Evolutionary conservation across 2,113 vertebrate genomes (phyloP), one percentile per base, ranked within the genome.

Genomic region (Copsychus sechellarum): DNA sequence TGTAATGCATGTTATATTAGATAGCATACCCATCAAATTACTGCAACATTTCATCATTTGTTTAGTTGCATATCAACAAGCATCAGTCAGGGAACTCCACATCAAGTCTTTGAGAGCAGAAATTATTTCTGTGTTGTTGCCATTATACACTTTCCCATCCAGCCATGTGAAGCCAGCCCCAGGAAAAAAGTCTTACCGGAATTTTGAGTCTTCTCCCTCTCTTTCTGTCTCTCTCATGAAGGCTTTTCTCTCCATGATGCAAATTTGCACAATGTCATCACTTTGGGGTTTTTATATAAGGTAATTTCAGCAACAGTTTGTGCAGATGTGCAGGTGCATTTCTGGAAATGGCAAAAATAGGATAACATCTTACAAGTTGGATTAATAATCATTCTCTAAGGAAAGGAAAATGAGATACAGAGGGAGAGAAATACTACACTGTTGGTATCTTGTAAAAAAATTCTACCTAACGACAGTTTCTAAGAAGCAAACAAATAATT

Each of bases 1-100:
- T 29, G 23, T 54, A 2, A 28, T 21, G 62, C 0, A 0, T 40
- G 36, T 36, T 0, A 1, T 28, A 10, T 76, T 53, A 11, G 31
- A 12, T 1, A 2, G 40, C 28, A 4, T 34, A 48, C 29, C 17
- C 1, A 1, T 61, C 28, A 18, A 62, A 64, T 47, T 13, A 13
- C 23, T 54, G 1, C 14, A 58, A 18, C 9, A 20, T 19, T 33
- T 51, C 22, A 26, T 57, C 0, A 2, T 34, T 60, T 71, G 50
- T 87, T 74, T 0, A 3, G n/a, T 45, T 3, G 1, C 8, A 2
- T 34, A 24, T 64, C 34, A 25, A 33, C 31, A 74, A 67, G 11
- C 43, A 71, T 67, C 61, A n/a, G 36, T 45, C 31, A 25, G 61
- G 38, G 31, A 82, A 23, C 7, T 14, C 38, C 24, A 17, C 5